Evolutionary conservation across 2,888 invertebrate genomes (phyloP).

Genomic region (Agriotes lineatus): DNA sequence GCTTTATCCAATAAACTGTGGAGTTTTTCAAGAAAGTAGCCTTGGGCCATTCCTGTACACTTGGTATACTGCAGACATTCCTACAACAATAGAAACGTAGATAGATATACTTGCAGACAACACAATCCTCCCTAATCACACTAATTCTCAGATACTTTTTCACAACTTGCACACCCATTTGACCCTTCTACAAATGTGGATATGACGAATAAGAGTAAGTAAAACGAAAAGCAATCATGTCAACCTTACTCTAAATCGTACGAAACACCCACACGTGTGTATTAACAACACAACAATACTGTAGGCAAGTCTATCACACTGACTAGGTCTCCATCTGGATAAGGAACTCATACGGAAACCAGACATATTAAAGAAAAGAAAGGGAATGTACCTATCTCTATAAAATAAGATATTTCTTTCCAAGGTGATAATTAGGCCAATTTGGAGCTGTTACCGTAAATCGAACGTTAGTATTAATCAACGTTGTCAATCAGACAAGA

Average conservation of each 20-base stretch:
- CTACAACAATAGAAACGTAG: too few relatives aligned
- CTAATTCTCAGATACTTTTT: neutral
- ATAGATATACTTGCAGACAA: neutral
- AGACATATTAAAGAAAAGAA: neutral
- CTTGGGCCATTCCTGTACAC: neutral
- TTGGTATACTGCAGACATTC: neutral
- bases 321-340: neutral
- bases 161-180: neutral
- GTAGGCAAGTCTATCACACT: neutral
- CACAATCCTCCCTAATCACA: neutral
- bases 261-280: neutral
- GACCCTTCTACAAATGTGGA: neutral
- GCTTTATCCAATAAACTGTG: neutral
- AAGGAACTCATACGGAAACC: neutral
- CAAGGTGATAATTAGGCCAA: neutral
- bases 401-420: neutral
- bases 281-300: neutral
- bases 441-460: neutral
- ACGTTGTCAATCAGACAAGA: too few relatives aligned
- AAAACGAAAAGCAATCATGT: too few relatives aligned
- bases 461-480: neutral
- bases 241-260: neutral
- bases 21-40: neutral
- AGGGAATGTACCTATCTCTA: neutral
- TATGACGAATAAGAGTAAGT: neutral